phyloP scores from a whole-genome alignment of 92 coral and sea anemone genomes.

The Hydrozoanthus gracilis region DNA sequence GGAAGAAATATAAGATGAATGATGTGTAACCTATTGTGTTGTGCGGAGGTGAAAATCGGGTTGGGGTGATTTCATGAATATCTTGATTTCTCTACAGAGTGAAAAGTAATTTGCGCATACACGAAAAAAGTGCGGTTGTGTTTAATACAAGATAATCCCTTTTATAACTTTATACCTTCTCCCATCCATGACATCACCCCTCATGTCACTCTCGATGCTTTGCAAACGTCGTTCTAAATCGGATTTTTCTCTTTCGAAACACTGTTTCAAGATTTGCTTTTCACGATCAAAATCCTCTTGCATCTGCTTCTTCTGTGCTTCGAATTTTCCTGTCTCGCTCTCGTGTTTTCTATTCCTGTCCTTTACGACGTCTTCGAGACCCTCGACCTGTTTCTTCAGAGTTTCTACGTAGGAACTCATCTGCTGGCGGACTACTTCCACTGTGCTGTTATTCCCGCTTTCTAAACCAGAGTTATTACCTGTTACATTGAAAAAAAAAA shows the following conservation, averaged over 20 bases:
- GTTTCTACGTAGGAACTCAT: constrained; percentile 47
- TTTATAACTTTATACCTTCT: constrained; percentile 24
- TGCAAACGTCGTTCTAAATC: constrained; percentile 56
- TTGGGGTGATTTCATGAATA: too few relatives aligned
- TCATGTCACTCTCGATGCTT: constrained; percentile 52
- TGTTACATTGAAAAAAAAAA: background rate
- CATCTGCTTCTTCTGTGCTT: constrained; percentile 71
- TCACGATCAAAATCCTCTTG: constrained; percentile 77
- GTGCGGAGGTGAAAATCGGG: too few relatives aligned
- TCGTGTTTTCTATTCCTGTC: constrained; percentile 70
- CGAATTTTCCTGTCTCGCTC: constrained; percentile 71
- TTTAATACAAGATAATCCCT: background rate
- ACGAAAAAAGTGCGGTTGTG: too few relatives aligned
- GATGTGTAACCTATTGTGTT: too few relatives aligned
- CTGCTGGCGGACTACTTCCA: constrained; percentile 22
- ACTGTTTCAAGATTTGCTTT: constrained; percentile 62
- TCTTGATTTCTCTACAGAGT: too few relatives aligned
- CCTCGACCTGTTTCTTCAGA: constrained; percentile 70
- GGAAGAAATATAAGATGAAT: too few relatives aligned
- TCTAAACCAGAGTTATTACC: background rate
- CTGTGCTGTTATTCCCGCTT: constrained; percentile 1
- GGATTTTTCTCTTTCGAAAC: constrained; percentile 68
- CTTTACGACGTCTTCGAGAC: constrained; percentile 60
- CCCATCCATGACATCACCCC: constrained; percentile 31
- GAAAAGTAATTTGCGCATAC: too few relatives aligned